Evolutionary conservation across 2,888 invertebrate species (phyloP).

Genomic region (Pterobdella sp.): DNA sequence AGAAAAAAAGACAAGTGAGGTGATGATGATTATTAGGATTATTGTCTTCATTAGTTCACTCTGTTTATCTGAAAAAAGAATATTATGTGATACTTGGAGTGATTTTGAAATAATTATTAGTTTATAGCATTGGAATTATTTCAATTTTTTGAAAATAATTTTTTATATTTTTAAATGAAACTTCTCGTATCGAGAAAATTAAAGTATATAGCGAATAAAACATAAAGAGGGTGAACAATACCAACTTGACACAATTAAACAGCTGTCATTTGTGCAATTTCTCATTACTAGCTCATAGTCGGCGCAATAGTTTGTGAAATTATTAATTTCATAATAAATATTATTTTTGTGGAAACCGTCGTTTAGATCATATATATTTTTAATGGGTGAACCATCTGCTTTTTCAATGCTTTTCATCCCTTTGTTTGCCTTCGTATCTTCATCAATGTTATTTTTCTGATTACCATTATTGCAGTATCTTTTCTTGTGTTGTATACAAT

Average conservation of each 20-base stretch:
- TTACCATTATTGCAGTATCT: slow-evolving; percentile 3
- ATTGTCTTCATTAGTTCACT: not conserved
- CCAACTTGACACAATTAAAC: not conserved
- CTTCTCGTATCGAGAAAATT: not conserved
- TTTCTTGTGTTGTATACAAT: slow-evolving; percentile 8
- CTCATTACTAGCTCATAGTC: slow-evolving; percentile 12
- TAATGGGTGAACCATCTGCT: not conserved
- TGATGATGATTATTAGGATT: not conserved
- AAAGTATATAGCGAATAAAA: not conserved
- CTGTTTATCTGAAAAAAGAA: no score
- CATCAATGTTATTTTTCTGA: not conserved
- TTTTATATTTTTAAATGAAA: not conserved
- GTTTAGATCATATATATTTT: not conserved
- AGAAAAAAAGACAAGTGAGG: not conserved
- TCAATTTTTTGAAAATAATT: not conserved
- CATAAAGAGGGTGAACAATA: not conserved
- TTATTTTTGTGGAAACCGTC: not conserved
- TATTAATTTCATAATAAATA: not conserved
- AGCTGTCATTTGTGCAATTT: not conserved
- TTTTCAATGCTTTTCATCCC: not conserved
- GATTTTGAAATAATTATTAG: no score
- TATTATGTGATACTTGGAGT: no score
- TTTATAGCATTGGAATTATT: no score
- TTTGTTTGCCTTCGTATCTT: not conserved
- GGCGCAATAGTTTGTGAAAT: not conserved